phyloP scores from a whole-genome alignment of 2,113 vertebrate species.

The Hydrolagus affinis region DNA sequence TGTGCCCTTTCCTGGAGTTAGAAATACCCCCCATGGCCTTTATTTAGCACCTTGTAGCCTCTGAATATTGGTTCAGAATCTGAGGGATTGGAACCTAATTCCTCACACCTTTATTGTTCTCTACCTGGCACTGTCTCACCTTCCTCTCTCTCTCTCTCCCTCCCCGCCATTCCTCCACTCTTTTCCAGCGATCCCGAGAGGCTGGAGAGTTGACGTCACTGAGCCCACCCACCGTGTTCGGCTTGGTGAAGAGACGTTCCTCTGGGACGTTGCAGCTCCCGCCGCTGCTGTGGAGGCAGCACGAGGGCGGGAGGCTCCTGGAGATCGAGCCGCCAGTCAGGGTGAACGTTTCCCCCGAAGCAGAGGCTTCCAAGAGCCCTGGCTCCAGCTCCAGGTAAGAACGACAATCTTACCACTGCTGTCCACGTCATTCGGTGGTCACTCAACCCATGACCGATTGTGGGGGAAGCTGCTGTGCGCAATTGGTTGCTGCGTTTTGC shows the following conservation, averaged over 20 bases:
- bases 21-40: no score
- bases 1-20: no score
- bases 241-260: conserved; percentile 57
- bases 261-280: conserved; percentile 66
- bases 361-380: neutral
- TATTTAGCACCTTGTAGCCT: no score
- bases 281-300: conserved; percentile 47
- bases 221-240: conserved; percentile 12
- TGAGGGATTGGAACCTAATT: neutral
- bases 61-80: no score
- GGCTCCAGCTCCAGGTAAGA: neutral
- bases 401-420: neutral
- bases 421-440: neutral
- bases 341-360: neutral
- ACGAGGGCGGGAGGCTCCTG: conserved; percentile 47
- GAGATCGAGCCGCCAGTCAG: conserved; percentile 47
- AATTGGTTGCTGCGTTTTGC: neutral
- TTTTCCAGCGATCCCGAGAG: conserved; percentile 41
- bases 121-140: neutral
- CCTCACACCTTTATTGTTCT: neutral
- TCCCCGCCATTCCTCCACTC: neutral
- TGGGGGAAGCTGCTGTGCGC: neutral
- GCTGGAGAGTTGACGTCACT: conserved; percentile 32
- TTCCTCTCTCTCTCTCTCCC: neutral
- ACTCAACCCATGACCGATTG: neutral